Evolutionary conservation across 2,888 invertebrate genomes (phyloP).

Genomic region (Operophtera brumata): DNA sequence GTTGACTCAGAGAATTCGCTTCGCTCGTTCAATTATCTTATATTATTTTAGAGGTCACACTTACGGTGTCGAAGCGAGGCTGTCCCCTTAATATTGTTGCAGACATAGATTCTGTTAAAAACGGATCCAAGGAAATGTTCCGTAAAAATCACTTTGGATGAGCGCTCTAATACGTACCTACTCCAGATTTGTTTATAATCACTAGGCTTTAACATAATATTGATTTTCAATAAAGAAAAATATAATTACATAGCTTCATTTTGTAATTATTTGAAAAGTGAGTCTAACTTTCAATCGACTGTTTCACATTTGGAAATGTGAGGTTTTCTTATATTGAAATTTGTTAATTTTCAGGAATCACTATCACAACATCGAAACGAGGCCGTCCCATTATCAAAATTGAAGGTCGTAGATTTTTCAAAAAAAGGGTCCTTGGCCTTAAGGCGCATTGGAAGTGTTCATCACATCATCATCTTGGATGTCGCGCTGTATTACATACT

Average conservation of each 20-base stretch:
- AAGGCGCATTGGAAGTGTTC: slow-evolving; percentile 5
- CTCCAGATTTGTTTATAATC: too few species aligned
- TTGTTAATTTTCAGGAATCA: background rate
- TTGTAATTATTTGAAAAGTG: background rate
- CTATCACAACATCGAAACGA: background rate
- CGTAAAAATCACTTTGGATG: too few species aligned
- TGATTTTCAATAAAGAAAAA: slow-evolving; percentile 12
- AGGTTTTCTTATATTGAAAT: too few species aligned
- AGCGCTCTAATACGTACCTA: too few species aligned
- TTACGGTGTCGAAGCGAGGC: too few species aligned
- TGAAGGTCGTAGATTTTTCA: background rate
- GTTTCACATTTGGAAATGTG: background rate
- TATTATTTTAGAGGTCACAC: too few species aligned
- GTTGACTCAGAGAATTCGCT: too few species aligned
- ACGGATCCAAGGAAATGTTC: too few species aligned
- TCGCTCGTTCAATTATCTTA: too few species aligned
- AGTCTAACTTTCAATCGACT: background rate
- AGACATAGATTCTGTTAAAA: too few species aligned
- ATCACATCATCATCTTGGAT: background rate
- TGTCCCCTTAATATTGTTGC: too few species aligned
- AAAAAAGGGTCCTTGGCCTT: background rate
- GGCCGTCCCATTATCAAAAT: background rate
- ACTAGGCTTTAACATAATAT: too few species aligned
- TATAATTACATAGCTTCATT: background rate
- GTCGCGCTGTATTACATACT: slow-evolving; percentile 17